Base-by-base conservation (phyloP, 2,797 vertebrate species). In the Pyrocephalus nanus region DNA sequence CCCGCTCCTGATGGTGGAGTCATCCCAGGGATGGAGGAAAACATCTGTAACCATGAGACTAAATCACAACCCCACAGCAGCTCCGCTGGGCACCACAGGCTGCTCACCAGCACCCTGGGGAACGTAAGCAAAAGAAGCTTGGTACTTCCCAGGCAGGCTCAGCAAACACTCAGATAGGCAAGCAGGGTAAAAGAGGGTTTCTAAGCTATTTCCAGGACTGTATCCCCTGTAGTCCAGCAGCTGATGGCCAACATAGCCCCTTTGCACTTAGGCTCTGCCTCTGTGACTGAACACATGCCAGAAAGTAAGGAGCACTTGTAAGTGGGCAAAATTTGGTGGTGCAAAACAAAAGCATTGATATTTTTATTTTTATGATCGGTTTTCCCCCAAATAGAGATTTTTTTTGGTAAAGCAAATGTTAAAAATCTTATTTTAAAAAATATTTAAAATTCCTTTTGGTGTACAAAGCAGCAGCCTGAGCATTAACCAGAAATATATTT, bases 111-210 rank as follows among this genome's bases (percentile, higher is more conserved):
- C 69, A 73, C 67, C 65, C 48, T 66, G 75, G 87, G 54, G 89
- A 61, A 30, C 26, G 32, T 32, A 21, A 12, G 40, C 25, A 70
- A 53, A 70, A 71, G 80, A 74, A 53, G 53, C 36, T 60, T 80
- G 7, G 36, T 27, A 34, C 69, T 86, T 92, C 58, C 88, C 76
- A 77, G 77, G 93, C 78, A 97, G 92, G 77, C 51, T 40, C 54
- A 93, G 90, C 81, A 94, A 82, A 93, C 21, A 11, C 22, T 77
- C 10, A 21, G 36, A 58, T 8, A 61, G 42, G 32, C 2, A 4
- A 70, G n/a, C 38, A 61, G 58, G 45, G 32, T 57, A 42, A 47
- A 86, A 61, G 38, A 25, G 23, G 45, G 13, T 80, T 86, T 75
- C 76, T 72, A 51, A 51, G 79, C 53, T 67, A 5, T 51, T 80